Evolutionary conservation across 1,140 invertebrate genomes (phyloP), one percentile per base, ranked within the genome.

Genomic region (Chelonus insularis): DNA sequence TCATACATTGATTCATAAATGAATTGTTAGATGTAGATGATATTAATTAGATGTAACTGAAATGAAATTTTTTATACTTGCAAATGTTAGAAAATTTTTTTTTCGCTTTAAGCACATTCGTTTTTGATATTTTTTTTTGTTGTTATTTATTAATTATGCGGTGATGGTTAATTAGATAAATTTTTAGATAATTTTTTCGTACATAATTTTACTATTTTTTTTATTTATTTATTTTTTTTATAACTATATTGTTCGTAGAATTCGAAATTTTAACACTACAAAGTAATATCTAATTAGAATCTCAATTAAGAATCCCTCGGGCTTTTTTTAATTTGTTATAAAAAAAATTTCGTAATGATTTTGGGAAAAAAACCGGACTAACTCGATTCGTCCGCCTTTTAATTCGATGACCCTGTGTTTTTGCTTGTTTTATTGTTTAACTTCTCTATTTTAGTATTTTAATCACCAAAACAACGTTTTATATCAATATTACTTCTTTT

Each of bases 271-370:
- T n/a, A 67, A 70, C 65, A 70, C 66, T 68, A 70, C 68, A 68
- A 77, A 72, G 73, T 77, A 71, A 67, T 54, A 50, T n/a, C n/a
- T n/a, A n/a, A 71, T 72, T 78, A 78, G 78, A 80, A 80, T 77
- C 74, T 73, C 61, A 62, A 71, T 68, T 63, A 63, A 47, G 67
- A 69, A 77, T 77, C 74, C 76, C 76, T 74, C 73, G 75, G 76
- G 72, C 54, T 45, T 32, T 64, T 61, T 64, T 62, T 73, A 76
- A 74, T 63, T 72, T 61, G 70, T 63, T 62, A 70, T 72, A 76
- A 77, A 69, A 59, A 64, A 70, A 25, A 51, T 20, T 29, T 32
- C 16, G 23, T 14, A 34, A 39, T 32, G 34, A 48, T 47, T 50
- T 41, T 12, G 43, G 18, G 7, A 20, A 43, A 39, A 34, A 2